A percentile compares a stretch with the other conserved stretches of the same genome.
phyloP scores from a whole-genome alignment of 2,888 invertebrate genomes.

The Alviniconcha strummeri region DNA sequence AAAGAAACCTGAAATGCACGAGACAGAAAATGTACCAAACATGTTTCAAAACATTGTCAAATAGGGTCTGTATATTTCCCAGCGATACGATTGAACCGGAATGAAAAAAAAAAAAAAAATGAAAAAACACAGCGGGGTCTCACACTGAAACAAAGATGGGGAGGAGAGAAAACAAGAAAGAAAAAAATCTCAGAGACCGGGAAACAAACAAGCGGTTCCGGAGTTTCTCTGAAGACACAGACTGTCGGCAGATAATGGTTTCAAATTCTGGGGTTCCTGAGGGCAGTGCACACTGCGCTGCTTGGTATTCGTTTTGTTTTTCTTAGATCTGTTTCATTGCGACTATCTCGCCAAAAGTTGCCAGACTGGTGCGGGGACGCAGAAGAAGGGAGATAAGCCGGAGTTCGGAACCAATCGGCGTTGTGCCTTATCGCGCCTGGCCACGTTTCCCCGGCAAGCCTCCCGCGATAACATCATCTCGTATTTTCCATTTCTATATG shows the following conservation, averaged over 20 bases:
- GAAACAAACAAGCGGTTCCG: conserved; percentile 28
- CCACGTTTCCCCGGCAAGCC: conserved; percentile 48
- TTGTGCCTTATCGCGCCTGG: conserved; percentile 47
- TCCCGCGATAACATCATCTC: conserved; percentile 56
- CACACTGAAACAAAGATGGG: too few relatives aligned
- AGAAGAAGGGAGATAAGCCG: conserved; percentile 38
- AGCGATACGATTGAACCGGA: too few relatives aligned
- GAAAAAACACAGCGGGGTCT: too few relatives aligned
- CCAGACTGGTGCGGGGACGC: conserved; percentile 33
- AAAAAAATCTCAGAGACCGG: not conserved
- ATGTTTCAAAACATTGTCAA: too few relatives aligned
- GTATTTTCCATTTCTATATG: conserved; percentile 67
- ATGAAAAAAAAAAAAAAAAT: too few relatives aligned
- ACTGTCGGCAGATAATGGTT: conserved; percentile 31
- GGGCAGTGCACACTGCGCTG: conserved; percentile 28
- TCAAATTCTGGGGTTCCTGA: conserved; percentile 31
- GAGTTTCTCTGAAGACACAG: conserved; percentile 28
- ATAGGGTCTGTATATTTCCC: too few relatives aligned
- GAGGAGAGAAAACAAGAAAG: too few relatives aligned
- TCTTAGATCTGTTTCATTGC: conserved; percentile 39
- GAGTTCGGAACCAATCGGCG: conserved; percentile 36
- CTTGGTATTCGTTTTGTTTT: conserved; percentile 37
- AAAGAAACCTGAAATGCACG: too few relatives aligned
- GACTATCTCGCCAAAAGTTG: conserved; percentile 35
- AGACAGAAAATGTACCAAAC: too few relatives aligned